Evolutionary conservation across 2,113 vertebrate genomes (phyloP).

Genomic region (Anolis sagrei): DNA sequence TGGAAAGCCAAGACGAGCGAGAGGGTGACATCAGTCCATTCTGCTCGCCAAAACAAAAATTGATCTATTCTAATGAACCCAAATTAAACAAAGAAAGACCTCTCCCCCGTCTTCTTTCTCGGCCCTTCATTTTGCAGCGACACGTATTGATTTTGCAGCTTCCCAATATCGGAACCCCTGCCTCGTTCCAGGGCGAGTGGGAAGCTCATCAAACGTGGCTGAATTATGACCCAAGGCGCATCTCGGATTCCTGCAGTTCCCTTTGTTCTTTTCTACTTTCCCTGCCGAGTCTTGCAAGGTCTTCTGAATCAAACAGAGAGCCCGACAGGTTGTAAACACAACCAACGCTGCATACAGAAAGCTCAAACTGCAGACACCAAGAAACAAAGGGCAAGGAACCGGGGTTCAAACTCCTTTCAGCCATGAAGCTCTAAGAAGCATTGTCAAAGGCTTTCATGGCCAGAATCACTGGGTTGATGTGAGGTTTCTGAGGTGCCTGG

Average conservation of each 20-base stretch:
- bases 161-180: conserved; percentile 41
- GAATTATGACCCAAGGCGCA: conserved; percentile 52
- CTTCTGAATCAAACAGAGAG: conserved; percentile 13
- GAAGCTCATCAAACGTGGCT: conserved; percentile 52
- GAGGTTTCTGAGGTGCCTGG: too few relatives aligned
- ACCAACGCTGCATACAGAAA: background rate
- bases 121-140: conserved; percentile 39
- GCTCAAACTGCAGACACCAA: background rate
- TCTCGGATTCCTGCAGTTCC: conserved; percentile 53
- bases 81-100: conserved; percentile 41
- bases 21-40: conserved; percentile 21
- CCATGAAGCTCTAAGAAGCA: too few relatives aligned
- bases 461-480: too few relatives aligned
- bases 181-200: conserved; percentile 43
- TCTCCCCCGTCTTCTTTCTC: background rate
- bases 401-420: background rate
- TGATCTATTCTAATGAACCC: background rate
- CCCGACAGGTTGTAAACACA: background rate
- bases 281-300: conserved; percentile 43
- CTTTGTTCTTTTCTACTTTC: conserved; percentile 48
- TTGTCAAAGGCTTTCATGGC: too few relatives aligned
- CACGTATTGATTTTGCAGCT: conserved; percentile 62
- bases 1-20: conserved; percentile 31
- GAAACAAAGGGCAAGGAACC: background rate
- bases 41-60: conserved; percentile 47